Percentiles rank a stretch among this genome's conserved stretches.
phyloP scores from a whole-genome alignment of 2,888 invertebrate genomes.

The Lasioglossum pauxillum region DNA sequence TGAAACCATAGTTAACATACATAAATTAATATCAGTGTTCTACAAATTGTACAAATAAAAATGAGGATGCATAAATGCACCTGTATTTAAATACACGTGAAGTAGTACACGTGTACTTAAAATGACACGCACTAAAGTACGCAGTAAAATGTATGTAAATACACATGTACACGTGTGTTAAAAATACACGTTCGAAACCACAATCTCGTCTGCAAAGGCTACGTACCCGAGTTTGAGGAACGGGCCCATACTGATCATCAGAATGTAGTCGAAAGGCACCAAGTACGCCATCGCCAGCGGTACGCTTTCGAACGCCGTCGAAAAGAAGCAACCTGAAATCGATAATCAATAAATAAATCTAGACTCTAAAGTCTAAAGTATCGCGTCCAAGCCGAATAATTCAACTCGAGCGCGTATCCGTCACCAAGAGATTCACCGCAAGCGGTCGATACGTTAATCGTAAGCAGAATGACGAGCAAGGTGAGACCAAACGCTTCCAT shows the following conservation, averaged over 20 bases:
- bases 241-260: slow-evolving; percentile 95
- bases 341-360: not conserved
- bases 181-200: too few relatives aligned
- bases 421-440: slow-evolving; percentile 88
- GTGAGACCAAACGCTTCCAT: slow-evolving; percentile 90
- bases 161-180: too few relatives aligned
- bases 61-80: too few relatives aligned
- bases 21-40: too few relatives aligned
- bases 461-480: slow-evolving; percentile 89
- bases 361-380: too few relatives aligned
- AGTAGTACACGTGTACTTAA: too few relatives aligned
- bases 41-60: too few relatives aligned
- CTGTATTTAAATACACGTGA: too few relatives aligned
- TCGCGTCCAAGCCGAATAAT: not conserved
- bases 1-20: too few relatives aligned
- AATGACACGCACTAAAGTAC: too few relatives aligned
- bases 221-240: slow-evolving; percentile 92
- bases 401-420: not conserved
- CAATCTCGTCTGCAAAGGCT: not conserved
- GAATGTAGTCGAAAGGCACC: slow-evolving; percentile 93
- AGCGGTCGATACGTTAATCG: slow-evolving; percentile 94
- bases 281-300: slow-evolving; percentile 93
- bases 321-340: slow-evolving; percentile 91
- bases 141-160: too few relatives aligned
- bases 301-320: slow-evolving; percentile 92